Base-by-base conservation (phyloP, 2,888 invertebrate genomes). In the Drosophila melanocephala region DNA sequence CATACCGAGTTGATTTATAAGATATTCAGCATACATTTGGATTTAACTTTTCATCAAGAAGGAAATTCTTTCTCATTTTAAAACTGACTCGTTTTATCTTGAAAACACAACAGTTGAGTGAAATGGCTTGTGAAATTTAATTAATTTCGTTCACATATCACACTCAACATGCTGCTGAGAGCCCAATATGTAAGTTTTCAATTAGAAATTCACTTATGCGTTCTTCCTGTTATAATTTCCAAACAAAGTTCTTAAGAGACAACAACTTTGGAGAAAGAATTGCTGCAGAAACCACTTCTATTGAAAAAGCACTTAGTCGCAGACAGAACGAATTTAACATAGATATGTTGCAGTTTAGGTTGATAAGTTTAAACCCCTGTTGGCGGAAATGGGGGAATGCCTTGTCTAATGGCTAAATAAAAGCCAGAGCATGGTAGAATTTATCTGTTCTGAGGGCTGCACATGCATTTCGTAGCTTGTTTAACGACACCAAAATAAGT, bases 221-320 rank as follows among this genome's bases (percentile, higher is more conserved):
- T 37, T 28, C 35, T 76, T 66, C 52, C 66, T 69, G 33, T 42
- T 32, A 51, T 58, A 63, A 70, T 74, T 77, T 74, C 30, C 47
- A 42, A 57, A 30, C 51, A 69, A 72, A 44, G 39, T 51, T 51
- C 12, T 51, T 50, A 68, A 55, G 39, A 44, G 28, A 67, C 35
- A 56, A 59, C 60, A 87, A 70, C 59, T 79, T 81, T 71, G 32
- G 42, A 35, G 37, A n/a, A 19, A 37, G 32, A 42, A 35, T 16
- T 10, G n/a, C 73, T 63, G 55, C 59, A 53, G 39, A 55, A 64
- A 74, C 4, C 66, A 77, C 75, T 79, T 79, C 72, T 75, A 81
- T 79, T 89, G 87, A 84, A 87, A 87, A 81, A 90, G 71, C 86
- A 90, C 86, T 89, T 87, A 77, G 85, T 42, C 84, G 35, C 53